Percentiles rank a stretch among this genome's conserved stretches.
phyloP scores from a whole-genome alignment of 2,888 invertebrate genomes.

The Chrysolina oricalcia region DNA sequence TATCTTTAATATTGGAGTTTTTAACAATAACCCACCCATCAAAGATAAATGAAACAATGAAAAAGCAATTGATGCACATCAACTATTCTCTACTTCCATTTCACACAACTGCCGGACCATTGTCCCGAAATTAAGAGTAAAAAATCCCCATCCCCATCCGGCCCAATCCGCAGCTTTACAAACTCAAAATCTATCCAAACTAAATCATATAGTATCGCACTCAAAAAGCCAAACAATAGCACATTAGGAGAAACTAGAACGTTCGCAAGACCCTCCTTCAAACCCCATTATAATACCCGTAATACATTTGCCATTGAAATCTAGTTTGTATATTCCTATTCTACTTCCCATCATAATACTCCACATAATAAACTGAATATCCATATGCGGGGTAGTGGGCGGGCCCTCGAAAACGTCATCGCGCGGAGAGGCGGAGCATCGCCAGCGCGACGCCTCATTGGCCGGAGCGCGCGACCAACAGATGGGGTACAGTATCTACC shows the following conservation, averaged over 20 bases:
- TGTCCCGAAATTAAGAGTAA: conserved; percentile 41
- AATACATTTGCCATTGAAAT: conserved; percentile 70
- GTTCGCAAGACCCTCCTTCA: conserved; percentile 58
- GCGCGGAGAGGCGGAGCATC: conserved; percentile 40
- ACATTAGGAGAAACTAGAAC: conserved; percentile 54
- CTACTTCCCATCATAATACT: conserved; percentile 53
- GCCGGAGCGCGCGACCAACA: conserved; percentile 69
- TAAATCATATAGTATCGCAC: conserved; percentile 63
- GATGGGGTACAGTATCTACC: conserved; percentile 66
- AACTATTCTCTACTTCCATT: neutral
- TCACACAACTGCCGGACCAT: conserved; percentile 22
- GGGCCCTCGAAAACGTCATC: conserved; percentile 53
- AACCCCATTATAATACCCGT: conserved; percentile 65
- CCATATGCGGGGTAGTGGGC: conserved; percentile 63
- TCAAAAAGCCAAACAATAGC: conserved; percentile 61
- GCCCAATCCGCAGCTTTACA: conserved; percentile 42
- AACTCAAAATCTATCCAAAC: conserved; percentile 50
- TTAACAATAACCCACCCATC: neutral
- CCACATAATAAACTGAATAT: conserved; percentile 69
- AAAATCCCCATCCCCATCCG: conserved; percentile 40
- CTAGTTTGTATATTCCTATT: conserved; percentile 71
- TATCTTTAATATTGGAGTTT: neutral
- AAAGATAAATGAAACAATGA: neutral
- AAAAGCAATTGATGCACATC: neutral
- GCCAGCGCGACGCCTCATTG: conserved; percentile 59